Base-by-base conservation (phyloP, 2,888 invertebrate species). In the Laothoe populi region DNA sequence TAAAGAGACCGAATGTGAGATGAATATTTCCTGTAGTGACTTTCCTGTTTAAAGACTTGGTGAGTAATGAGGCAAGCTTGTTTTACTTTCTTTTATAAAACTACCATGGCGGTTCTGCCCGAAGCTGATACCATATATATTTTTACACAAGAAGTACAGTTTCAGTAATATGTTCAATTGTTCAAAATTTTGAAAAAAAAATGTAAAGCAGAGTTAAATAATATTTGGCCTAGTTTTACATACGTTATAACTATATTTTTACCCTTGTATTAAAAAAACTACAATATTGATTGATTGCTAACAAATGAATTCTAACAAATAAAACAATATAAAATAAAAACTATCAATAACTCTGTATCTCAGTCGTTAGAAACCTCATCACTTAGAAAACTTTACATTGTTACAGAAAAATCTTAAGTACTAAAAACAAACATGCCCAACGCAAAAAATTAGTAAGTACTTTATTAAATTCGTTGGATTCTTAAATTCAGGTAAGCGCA, bases 371-470 rank as follows among this genome's bases (percentile, higher is more conserved):
- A 40, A 40, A 40, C 13, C 2, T 40, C 10, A 10, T 11, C 0
- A 57, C 35, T 35, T 31, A 1, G 11, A 7, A 5, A 21, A n/a
- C n/a, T 21, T 57, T 10, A 10, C 23, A 5, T 31, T 44, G 11
- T 59, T 59, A 5, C 59, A 59, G 59, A 26, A 45, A 31, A 59
- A 44, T 53, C 10, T 31, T 31, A 19, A 59, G 26, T 19, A 59
- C 35, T 40, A 48, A 49, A 49, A 24, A 40, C 19, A 57, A 46
- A 24, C 35, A 62, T 4, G 26, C 16, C 26, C 24, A 24, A 7
- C 48, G 63, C 42, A 44, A 35, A 11, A 63, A 63, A 59, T 31
- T 53, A 31, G 59, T 59, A 53, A 59, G 53, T 38, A 59, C 2
- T 5, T 5, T 44, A 44, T 19, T 44, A 10, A n/a, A 1, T 42